Percentiles rank a stretch among this genome's conserved stretches.
phyloP scores from a whole-genome alignment of 2,888 invertebrate species.

The Harmothoe impar region DNA sequence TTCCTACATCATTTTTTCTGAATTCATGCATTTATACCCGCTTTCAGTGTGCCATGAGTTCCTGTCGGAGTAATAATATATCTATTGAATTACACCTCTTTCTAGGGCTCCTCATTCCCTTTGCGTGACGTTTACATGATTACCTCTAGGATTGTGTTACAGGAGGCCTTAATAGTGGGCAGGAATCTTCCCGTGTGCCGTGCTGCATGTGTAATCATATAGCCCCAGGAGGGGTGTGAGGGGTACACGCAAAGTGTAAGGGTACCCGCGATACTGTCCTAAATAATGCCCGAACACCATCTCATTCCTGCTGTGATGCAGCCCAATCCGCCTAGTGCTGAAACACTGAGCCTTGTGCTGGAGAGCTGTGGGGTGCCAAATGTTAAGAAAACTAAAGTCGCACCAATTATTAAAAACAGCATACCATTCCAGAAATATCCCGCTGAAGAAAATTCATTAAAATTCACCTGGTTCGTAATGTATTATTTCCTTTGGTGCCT shows the following conservation, averaged over 20 bases:
- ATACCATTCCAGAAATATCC: too few relatives aligned
- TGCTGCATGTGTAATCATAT: background rate
- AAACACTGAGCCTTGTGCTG: too few relatives aligned
- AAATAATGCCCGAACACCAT: constrained; percentile 1
- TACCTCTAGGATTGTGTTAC: background rate
- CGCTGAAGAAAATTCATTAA: too few relatives aligned
- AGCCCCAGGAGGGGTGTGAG: constrained; percentile 6
- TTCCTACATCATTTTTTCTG: too few relatives aligned
- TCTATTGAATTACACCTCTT: background rate
- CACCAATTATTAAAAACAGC: too few relatives aligned
- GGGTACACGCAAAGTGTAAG: constrained; percentile 12
- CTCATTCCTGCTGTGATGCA: background rate
- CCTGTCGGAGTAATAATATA: background rate
- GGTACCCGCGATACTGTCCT: background rate
- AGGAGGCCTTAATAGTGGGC: too few relatives aligned
- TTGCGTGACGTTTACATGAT: constrained; percentile 14
- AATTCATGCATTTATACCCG: too few relatives aligned
- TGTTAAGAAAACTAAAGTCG: too few relatives aligned
- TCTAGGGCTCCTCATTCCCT: background rate
- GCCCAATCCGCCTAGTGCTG: too few relatives aligned
- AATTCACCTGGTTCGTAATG: too few relatives aligned
- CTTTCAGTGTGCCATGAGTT: background rate
- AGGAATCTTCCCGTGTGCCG: background rate
- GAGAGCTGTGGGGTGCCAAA: too few relatives aligned
- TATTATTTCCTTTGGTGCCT: too few relatives aligned